Base-by-base conservation (phyloP, 2,888 invertebrate species). In the Cylloceria caligata region DNA sequence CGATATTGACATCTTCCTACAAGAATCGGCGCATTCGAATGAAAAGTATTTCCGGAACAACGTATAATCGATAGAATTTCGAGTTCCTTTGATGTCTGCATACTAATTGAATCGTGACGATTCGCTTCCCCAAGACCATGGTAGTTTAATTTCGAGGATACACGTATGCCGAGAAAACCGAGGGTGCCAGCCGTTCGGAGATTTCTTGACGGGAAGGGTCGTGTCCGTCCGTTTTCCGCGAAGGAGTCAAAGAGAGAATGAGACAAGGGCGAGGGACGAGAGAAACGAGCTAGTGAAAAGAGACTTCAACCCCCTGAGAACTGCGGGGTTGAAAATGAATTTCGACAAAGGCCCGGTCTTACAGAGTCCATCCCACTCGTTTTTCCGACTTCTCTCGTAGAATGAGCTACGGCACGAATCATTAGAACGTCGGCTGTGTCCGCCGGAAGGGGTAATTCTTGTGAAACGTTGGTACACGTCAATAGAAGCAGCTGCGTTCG, bases 161-260 rank as follows among this genome's bases (percentile, higher is more conserved):
- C 27, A 72, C 19, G 16, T 60, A 67, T 27, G 42, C n/a, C 45
- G 27, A 36, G 13, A 76, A 68, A 78, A 64, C 67, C 80, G 69
- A 78, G 80, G 82, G 80, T 76, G 71, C 52, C 75, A 34, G 71
- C 79, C 75, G 67, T 75, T 76, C 72, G 72, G 80, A 80, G 73
- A 83, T 83, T 80, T 73, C 83, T 83, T 75, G 78, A 75, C 77
- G 81, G 62, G 47, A 27, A 77, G 80, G 67, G 75, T 72, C 67
- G 45, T 47, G 16, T 19, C 55, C 64, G 39, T 60, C 45, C 42
- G n/a, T 67, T 60, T 55, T 34, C 34, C 16, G 68, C 65, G 67
- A 79, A 65, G 55, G 80, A 80, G 47, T 72, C 75, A 68, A 75
- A 72, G 72, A 65, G 73, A 71, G 67, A 75, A 64, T 39, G 62